These are phyloP conservation scores for Paragorgia papillata DNA, from an alignment of 92 coral and sea anemone genomes.

Conservation along the genomic window DNA sequence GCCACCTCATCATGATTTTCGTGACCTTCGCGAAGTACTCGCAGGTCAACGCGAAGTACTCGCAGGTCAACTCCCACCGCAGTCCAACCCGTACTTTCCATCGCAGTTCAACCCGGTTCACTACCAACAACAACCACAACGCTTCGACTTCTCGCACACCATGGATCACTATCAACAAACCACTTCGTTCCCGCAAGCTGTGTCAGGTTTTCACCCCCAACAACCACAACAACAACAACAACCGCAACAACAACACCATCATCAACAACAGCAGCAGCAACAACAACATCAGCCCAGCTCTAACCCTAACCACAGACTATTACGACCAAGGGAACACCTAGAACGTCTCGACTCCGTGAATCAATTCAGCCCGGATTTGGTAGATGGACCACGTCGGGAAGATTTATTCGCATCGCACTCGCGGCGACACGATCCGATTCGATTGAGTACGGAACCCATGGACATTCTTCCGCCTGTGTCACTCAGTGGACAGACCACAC, in stretches of 20 bases:
- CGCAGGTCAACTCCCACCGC: constrained; percentile 91
- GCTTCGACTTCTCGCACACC: constrained; percentile 96
- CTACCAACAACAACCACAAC: constrained; percentile 84
- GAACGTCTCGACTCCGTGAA: constrained; percentile 88
- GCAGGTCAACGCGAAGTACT: constrained; percentile 90
- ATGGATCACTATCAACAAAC: constrained; percentile 86
- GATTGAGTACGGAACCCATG: constrained; percentile 63
- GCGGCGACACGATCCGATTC: constrained; percentile 83
- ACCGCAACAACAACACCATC: constrained; percentile 76
- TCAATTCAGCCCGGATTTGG: constrained; percentile 86
- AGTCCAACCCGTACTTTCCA: constrained; percentile 88
- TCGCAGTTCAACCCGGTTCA: constrained; percentile 93
- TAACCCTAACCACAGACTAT: constrained; percentile 72
- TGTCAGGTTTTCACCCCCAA: constrained; percentile 76
- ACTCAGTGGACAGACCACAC: constrained; percentile 52
- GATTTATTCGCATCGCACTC: constrained; percentile 69
- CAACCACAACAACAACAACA: constrained; percentile 77
- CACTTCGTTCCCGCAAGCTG: constrained; percentile 85
- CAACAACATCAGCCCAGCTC: constrained; percentile 84
- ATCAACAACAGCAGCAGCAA: constrained; percentile 76
- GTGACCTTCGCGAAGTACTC: constrained; percentile 78
- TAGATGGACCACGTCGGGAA: constrained; percentile 81
- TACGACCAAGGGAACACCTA: constrained; percentile 70
- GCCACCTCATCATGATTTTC: constrained; percentile 21
- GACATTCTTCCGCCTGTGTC: constrained; percentile 58